These are phyloP conservation scores for Turnix velox DNA, from an alignment of 2,113 vertebrate species.

Conservation along the genomic window DNA sequence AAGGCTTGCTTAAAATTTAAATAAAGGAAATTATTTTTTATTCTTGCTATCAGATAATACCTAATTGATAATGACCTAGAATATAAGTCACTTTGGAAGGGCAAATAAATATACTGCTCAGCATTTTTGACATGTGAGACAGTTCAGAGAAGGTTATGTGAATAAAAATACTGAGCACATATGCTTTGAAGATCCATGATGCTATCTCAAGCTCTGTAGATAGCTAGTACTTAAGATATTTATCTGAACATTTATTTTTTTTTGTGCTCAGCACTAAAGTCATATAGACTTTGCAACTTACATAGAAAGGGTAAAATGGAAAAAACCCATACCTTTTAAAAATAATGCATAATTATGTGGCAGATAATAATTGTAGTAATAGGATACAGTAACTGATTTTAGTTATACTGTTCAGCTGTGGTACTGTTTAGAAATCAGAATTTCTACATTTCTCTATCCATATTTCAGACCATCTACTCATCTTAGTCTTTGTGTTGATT, in stretches of 20 bases:
- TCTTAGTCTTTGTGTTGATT: not conserved
- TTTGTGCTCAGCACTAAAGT: not conserved
- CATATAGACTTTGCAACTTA: not conserved
- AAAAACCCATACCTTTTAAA: rapidly evolving
- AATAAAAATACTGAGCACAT: not conserved
- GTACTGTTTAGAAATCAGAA: not conserved
- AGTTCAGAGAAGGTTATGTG: not conserved
- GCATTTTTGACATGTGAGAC: not conserved
- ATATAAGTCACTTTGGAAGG: not conserved
- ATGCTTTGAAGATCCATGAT: not conserved
- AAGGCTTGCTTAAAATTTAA: not conserved
- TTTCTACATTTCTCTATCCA: not conserved
- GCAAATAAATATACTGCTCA: not conserved
- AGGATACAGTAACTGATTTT: not conserved
- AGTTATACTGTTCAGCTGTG: not conserved
- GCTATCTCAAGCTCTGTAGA: not conserved
- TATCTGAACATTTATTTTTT: not conserved
- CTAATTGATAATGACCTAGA: not conserved
- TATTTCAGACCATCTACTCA: not conserved
- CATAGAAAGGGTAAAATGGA: rapidly evolving
- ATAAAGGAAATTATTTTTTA: not conserved
- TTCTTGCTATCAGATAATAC: not conserved
- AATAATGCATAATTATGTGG: not conserved
- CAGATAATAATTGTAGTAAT: not conserved
- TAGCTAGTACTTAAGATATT: not conserved